phyloP scores from a whole-genome alignment of 2,113 vertebrate species.

The Malurus melanocephalus region DNA sequence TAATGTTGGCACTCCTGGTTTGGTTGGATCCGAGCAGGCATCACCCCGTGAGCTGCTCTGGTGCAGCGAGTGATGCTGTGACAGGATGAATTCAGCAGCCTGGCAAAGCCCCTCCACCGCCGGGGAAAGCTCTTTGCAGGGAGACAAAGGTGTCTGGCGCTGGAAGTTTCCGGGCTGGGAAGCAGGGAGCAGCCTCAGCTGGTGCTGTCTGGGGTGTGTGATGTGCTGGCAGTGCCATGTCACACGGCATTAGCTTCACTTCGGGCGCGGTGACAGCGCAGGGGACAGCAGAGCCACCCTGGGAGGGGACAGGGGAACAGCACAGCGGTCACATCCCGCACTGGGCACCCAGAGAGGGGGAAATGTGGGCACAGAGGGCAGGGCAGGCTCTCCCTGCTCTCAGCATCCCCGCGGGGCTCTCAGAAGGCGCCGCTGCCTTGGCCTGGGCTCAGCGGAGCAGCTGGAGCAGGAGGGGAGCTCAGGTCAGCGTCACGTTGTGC shows the following conservation, averaged over 20 bases:
- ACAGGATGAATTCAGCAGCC: background rate
- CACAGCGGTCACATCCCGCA: background rate
- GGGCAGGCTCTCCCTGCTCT: background rate
- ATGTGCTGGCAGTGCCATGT: slow-evolving; percentile 37
- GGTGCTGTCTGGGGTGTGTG: slow-evolving; percentile 14
- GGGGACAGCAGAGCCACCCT: background rate
- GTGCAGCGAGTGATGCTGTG: background rate
- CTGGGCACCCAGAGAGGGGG: background rate
- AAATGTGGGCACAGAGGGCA: background rate
- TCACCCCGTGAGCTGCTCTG: background rate
- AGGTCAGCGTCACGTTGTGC: background rate
- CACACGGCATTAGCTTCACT: slow-evolving; percentile 49
- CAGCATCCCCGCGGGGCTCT: background rate
- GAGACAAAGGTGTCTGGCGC: slow-evolving; percentile 9
- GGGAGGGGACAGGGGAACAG: background rate
- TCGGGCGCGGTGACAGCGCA: background rate
- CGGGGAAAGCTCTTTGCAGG: background rate
- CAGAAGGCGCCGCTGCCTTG: background rate
- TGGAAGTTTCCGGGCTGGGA: slow-evolving; percentile 29
- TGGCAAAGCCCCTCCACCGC: background rate
- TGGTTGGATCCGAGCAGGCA: background rate
- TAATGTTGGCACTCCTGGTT: background rate
- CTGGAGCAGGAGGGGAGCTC: background rate
- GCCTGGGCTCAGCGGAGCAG: background rate
- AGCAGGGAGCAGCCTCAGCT: slow-evolving; percentile 45